Conservation (phyloP, 2,113 vertebrate species). For the Xiphophorus couchianus region DNA sequence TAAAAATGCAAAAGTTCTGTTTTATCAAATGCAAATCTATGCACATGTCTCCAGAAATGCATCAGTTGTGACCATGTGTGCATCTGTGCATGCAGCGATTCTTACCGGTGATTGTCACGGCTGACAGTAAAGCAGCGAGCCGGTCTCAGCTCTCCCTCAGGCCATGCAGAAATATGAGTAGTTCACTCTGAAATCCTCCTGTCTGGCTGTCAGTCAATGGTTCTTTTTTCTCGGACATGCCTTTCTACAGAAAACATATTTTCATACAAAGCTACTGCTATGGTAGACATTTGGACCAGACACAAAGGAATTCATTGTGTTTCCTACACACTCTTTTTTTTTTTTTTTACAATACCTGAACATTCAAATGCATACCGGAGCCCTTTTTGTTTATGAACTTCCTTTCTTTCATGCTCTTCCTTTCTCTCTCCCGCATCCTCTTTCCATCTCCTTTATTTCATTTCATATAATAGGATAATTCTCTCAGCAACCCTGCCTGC, state of each 20-base stretch:
- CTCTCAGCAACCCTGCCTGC: constrained; percentile 65
- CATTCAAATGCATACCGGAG: constrained; percentile 30
- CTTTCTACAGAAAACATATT: constrained; percentile 7
- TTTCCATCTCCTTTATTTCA: constrained; percentile 53
- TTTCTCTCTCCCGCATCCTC: constrained; percentile 17
- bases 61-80: constrained; percentile 25
- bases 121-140: constrained; percentile 50
- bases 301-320: constrained; percentile 56
- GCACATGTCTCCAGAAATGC: constrained; percentile 24
- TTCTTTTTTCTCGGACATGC: constrained; percentile 39
- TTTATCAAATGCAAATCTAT: constrained; percentile 17
- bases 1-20: neutral
- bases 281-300: constrained; percentile 36
- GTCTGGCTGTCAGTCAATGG: constrained; percentile 61
- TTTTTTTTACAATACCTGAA: constrained; percentile 40
- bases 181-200: constrained; percentile 60
- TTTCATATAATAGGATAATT: constrained; percentile 70
- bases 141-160: constrained; percentile 48
- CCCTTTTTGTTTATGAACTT: constrained; percentile 51
- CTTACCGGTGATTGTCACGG: constrained; percentile 45
- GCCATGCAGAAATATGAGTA: constrained; percentile 70
- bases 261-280: constrained; percentile 32
- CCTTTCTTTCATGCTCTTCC: constrained; percentile 11
- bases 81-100: constrained; percentile 10
- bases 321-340: constrained; percentile 31